A percentile compares a stretch with the other conserved stretches of the same genome.
phyloP scores from a whole-genome alignment of 2,797 vertebrate genomes.

The Centropyge bicolor region DNA sequence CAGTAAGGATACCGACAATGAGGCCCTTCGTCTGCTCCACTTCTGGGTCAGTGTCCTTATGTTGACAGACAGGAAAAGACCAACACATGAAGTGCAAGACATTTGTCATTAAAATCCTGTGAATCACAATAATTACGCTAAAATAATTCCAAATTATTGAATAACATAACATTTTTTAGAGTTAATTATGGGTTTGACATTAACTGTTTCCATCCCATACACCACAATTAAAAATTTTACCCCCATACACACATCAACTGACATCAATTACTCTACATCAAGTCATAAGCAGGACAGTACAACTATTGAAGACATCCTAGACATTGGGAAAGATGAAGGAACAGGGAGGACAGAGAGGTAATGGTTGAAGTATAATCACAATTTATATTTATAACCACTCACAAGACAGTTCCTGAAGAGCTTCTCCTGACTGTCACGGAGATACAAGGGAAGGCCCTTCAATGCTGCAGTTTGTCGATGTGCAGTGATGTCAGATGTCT shows the following conservation, averaged over 20 bases:
- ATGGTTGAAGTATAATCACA: too few species aligned
- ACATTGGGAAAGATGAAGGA: neutral
- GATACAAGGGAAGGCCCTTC: slow-evolving; percentile 14
- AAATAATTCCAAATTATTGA: neutral
- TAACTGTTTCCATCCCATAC: slow-evolving; percentile 3
- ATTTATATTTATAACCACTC: too few species aligned
- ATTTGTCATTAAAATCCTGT: too few species aligned
- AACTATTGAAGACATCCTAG: neutral
- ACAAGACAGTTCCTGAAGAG: too few species aligned
- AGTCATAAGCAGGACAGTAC: slow-evolving; percentile 13
- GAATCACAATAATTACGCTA: too few species aligned
- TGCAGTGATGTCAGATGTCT: slow-evolving; percentile 7
- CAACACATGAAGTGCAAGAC: neutral
- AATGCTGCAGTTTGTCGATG: slow-evolving; percentile 2
- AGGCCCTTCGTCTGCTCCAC: slow-evolving; percentile 12
- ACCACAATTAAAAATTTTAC: neutral
- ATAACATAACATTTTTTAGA: neutral
- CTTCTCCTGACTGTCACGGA: neutral
- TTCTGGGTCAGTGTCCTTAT: slow-evolving; percentile 26
- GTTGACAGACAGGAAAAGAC: slow-evolving; percentile 11
- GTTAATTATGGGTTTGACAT: neutral
- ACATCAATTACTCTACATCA: neutral
- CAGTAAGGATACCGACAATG: slow-evolving; percentile 7
- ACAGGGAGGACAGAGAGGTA: neutral
- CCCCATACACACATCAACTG: neutral